Base-by-base conservation (phyloP, 2,113 vertebrate species). In the Ptychochromis oligacanthus region DNA sequence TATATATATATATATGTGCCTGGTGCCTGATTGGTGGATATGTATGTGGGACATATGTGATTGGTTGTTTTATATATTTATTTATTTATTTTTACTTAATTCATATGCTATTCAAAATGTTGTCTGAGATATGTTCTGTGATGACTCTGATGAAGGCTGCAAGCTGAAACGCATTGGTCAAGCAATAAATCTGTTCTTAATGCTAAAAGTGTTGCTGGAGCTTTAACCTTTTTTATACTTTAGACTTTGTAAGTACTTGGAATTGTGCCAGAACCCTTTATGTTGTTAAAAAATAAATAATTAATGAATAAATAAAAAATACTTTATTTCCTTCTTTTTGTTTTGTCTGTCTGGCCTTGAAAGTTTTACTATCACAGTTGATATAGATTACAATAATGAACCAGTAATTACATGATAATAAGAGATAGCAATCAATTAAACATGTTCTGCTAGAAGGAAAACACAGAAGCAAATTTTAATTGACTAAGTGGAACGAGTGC, bases 111-210 rank as follows among this genome's bases (percentile, higher is more conserved):
- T 67, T 67, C 6, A 46, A 67, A 46, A 26, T 6, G 38, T 26
- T 5, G 38, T 1, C 62, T 18, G 8, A 0, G 26, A 26, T 26
- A 18, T 26, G 8, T 67, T 46, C 26, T 49, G 5, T 52, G 49
- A 52, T 52, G 17, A 18, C 24, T 3, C 0, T 2, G 40, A 70
- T 70, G 24, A 70, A 46, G 22, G 40, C 40, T 46, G 5, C 64
- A 67, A 46, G n/a, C 62, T 0, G 0, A 20, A 70, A 2, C 46
- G 18, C 26, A 70, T 1, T 28, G 22, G 40, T 28, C 0, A 0
- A 49, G 24, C 18, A 43, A 7, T 49, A 28, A 70, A 49, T 18
- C 28, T 70, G 64, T 46, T 67, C 4, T 67, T 46, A 26, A 46
- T 46, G 1, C 40, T 0, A 43, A 12, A 67, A 49, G 49, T 7